Base-by-base conservation (phyloP, 2,113 vertebrate genomes). In the Turnix velox region DNA sequence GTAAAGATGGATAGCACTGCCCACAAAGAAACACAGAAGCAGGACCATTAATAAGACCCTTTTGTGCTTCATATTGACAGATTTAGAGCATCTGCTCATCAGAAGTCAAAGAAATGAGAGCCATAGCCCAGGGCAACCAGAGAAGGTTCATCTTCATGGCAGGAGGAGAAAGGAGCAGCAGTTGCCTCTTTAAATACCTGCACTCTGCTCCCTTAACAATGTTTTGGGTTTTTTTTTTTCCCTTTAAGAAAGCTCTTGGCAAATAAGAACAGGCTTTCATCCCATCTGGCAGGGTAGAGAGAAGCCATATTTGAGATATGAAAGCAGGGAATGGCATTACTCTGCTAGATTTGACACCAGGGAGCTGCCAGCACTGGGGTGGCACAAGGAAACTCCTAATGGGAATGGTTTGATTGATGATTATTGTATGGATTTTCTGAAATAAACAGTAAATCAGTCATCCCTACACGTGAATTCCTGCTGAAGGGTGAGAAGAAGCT, bases 71-170 rank as follows among this genome's bases (percentile, higher is more conserved):
- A 4, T 18, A 40, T 58, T 17, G 74, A 82, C 84, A 89, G 91
- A 79, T 91, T 94, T 58, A 46, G 88, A 95, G 91, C 62, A 52
- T 55, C 76, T 88, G 84, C 88, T 93, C 69, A 24, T 79, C 92
- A 87, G 84, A 57, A 87, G 69, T 76, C 66, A 87, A 80, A 78
- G 92, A 43, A 84, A 94, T 66, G 15, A 30, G 18, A 54, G 80
- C 1, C 28, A 52, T 18, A 63, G 90, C 93, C 76, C 86, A 42
- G 69, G 88, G 86, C 92, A 93, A 43, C 40, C 69, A 46, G 73
- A 82, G 52, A 61, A 92, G 37, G 94, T 74, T 92, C 87, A 82
- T 85, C 61, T 68, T 33, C 4, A 10, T 31, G 79, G 28, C 61
- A 57, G 51, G 55, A 59, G 51, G 67, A 62, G 83, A 62, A 84